phyloP scores from a whole-genome alignment of 53 echinoderm and acorn worm species.

The Mesocentrotus franciscanus region DNA sequence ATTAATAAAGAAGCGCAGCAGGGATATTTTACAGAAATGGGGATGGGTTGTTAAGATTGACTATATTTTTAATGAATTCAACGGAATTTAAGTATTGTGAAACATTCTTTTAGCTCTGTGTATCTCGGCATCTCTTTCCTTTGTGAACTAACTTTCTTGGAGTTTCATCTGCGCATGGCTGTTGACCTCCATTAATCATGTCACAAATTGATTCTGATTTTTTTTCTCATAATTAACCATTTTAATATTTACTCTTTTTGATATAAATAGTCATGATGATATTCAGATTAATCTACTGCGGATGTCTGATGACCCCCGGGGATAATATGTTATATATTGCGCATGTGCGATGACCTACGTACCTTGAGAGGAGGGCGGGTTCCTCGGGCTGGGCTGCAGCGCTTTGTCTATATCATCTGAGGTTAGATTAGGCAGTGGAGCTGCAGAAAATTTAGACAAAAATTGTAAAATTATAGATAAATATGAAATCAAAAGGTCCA shows the following conservation, averaged over 20 bases:
- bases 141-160: background rate
- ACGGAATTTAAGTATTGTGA: background rate
- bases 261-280: too few species aligned
- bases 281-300: background rate
- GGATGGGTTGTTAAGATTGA: background rate
- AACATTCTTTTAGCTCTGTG: too few species aligned
- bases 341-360: conserved; percentile 72
- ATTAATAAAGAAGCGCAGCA: background rate
- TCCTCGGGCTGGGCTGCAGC: conserved; percentile 93
- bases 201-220: background rate
- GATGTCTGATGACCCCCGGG: conserved; percentile 33
- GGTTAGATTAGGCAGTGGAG: conserved; percentile 98
- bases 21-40: background rate
- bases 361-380: conserved; percentile 90
- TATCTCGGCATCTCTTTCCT: too few species aligned
- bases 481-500: conserved; percentile 14
- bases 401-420: conserved; percentile 99
- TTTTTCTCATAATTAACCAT: background rate
- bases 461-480: conserved; percentile 3
- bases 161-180: background rate
- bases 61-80: background rate
- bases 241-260: too few species aligned
- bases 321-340: conserved; percentile 18
- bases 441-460: conserved; percentile 74
- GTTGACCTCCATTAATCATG: background rate